A percentile compares a stretch with the other conserved stretches of the same genome.
phyloP scores from a whole-genome alignment of 1,140 invertebrate genomes.

The Procambarus clarkii region DNA sequence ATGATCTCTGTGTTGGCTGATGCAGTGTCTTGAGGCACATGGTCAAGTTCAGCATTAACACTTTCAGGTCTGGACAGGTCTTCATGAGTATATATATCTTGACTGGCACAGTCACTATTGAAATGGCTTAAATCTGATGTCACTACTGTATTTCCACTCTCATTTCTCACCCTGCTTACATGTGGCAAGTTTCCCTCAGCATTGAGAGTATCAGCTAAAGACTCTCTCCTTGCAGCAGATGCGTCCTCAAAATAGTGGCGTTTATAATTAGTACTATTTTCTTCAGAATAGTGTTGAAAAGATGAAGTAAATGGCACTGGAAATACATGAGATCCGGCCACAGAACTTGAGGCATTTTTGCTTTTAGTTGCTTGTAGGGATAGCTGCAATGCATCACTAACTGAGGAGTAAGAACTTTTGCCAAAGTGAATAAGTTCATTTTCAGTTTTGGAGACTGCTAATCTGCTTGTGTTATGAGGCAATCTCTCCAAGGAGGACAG shows the following conservation, averaged over 20 bases:
- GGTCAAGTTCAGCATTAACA: constrained; percentile 14
- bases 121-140: constrained; percentile 15
- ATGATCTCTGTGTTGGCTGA: constrained; percentile 36
- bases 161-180: constrained; percentile 37
- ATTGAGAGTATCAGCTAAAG: constrained; percentile 3
- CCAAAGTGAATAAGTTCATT: constrained; percentile 39
- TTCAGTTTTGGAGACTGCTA: constrained; percentile 28
- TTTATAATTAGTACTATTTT: constrained; percentile 42
- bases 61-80: constrained; percentile 26
- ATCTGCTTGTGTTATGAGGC: constrained; percentile 30
- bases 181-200: constrained; percentile 25
- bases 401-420: constrained; percentile 36
- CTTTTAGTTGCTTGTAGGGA: constrained; percentile 33
- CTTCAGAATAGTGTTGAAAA: constrained; percentile 54
- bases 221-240: constrained; percentile 31
- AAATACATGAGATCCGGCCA: constrained; percentile 39
- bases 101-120: constrained; percentile 27
- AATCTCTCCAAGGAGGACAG: constrained; percentile 32
- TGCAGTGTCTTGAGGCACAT: constrained; percentile 17
- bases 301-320: constrained; percentile 53
- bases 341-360: constrained; percentile 29
- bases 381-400: constrained; percentile 23
- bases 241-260: constrained; percentile 58
- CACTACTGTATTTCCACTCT: constrained; percentile 20
- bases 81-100: constrained; percentile 29